Evolutionary conservation across 2,888 invertebrate species (phyloP).

Genomic region (Geotrupes spiniger): DNA sequence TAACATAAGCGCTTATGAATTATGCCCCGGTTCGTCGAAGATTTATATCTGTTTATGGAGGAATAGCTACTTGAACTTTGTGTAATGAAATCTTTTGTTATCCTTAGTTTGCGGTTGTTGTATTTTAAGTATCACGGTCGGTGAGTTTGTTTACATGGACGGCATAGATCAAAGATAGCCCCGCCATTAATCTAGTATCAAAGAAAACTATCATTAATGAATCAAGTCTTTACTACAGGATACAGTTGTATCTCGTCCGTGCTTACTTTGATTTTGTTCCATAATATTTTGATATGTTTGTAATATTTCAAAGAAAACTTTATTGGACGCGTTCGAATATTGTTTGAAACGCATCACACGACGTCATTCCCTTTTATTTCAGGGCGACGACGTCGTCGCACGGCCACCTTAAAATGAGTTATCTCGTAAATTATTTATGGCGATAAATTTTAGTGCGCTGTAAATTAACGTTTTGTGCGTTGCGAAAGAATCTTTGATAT

Average conservation of each 20-base stretch:
- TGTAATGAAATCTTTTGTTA: conserved; percentile 48
- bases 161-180: conserved; percentile 47
- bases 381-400: too few relatives aligned
- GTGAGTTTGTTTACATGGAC: conserved; percentile 46
- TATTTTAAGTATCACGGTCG: conserved; percentile 34
- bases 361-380: too few relatives aligned
- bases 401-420: too few relatives aligned
- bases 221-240: conserved; percentile 48
- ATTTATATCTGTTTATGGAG: conserved; percentile 22
- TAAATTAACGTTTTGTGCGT: too few relatives aligned
- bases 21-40: conserved; percentile 10
- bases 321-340: background rate
- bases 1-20: too few relatives aligned
- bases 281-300: conserved; percentile 49
- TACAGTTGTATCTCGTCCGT: conserved; percentile 48
- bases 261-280: conserved; percentile 41
- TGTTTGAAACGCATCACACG: too few relatives aligned
- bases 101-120: conserved; percentile 43
- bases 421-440: too few relatives aligned
- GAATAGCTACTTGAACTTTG: conserved; percentile 28
- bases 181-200: conserved; percentile 48
- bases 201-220: conserved; percentile 51
- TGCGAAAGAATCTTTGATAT: too few relatives aligned
- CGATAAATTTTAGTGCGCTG: too few relatives aligned
- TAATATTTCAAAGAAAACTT: conserved; percentile 21